phyloP scores from a whole-genome alignment of 2,113 vertebrate species.

The Bombycilla garrulus region DNA sequence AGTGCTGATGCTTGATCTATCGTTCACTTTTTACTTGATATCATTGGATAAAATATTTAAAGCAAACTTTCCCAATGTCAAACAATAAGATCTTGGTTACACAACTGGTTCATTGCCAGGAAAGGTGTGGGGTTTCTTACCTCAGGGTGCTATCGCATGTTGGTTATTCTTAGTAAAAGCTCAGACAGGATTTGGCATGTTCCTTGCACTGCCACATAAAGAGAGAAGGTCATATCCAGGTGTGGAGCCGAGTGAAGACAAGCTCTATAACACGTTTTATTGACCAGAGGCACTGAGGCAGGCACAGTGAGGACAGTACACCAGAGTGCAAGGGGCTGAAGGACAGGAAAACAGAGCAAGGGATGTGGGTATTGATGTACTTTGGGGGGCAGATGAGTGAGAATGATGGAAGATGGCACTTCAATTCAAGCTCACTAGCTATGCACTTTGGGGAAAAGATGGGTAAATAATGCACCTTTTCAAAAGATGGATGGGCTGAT shows the following conservation, averaged over 20 bases:
- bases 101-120: neutral
- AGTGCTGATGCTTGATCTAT: neutral
- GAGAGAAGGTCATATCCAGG: neutral
- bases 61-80: neutral
- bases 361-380: fast-evolving
- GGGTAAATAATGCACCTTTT: neutral
- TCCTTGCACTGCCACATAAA: neutral
- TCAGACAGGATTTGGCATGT: neutral
- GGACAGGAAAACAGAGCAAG: neutral
- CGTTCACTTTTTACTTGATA: neutral
- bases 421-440: neutral
- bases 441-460: fast-evolving
- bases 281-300: neutral
- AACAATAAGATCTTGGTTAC: neutral
- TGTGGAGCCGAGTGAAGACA: neutral
- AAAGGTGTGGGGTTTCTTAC: neutral
- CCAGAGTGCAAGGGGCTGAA: neutral
- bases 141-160: neutral
- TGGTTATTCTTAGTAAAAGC: neutral
- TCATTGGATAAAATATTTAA: neutral
- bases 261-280: fast-evolving
- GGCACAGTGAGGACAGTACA: neutral
- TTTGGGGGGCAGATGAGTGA: neutral
- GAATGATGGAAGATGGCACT: neutral
- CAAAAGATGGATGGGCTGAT: neutral